Percentiles rank a stretch among this genome's conserved stretches.
Evolutionary conservation across 2,888 invertebrate species (phyloP).

Genomic region (Caenorhabditis drosophilae): DNA sequence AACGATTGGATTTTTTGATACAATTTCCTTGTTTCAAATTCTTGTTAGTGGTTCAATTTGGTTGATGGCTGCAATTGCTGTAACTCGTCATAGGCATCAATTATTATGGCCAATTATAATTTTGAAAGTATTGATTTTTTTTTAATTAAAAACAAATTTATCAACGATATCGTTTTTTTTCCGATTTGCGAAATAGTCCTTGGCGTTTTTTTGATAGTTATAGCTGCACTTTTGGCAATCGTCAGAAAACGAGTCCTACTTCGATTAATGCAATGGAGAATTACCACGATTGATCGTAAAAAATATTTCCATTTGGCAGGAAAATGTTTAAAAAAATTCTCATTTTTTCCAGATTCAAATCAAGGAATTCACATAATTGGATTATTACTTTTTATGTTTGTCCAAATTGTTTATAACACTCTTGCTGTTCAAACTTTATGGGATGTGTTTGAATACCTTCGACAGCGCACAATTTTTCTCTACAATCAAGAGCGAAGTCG

Average conservation of each 20-base stretch:
- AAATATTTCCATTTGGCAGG: neutral
- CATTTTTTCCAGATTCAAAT: constrained; percentile 39
- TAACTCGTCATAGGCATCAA: constrained; percentile 28
- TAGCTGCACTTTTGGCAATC: constrained; percentile 38
- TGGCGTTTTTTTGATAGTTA: constrained; percentile 41
- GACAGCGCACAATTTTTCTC: constrained; percentile 40
- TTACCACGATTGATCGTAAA: constrained; percentile 48
- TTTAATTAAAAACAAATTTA: neutral
- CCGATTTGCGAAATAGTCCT: constrained; percentile 44
- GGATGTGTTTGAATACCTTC: constrained; percentile 44
- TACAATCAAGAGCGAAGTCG: constrained; percentile 42
- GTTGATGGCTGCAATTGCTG: constrained; percentile 34
- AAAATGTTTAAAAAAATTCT: neutral
- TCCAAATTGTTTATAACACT: constrained; percentile 48
- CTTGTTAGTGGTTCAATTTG: constrained; percentile 39
- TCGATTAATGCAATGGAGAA: constrained; percentile 47
- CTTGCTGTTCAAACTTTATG: constrained; percentile 42
- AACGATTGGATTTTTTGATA: constrained; percentile 48
- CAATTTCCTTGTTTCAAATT: constrained; percentile 37
- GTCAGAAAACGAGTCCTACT: constrained; percentile 31
- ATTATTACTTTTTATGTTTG: constrained; percentile 41
- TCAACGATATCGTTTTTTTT: constrained; percentile 3
- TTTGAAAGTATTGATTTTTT: constrained; percentile 23
- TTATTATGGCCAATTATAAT: constrained; percentile 47
- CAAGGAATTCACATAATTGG: constrained; percentile 47